phyloP scores from a whole-genome alignment of 1,140 invertebrate species.

The Aphaenogaster rudis region DNA sequence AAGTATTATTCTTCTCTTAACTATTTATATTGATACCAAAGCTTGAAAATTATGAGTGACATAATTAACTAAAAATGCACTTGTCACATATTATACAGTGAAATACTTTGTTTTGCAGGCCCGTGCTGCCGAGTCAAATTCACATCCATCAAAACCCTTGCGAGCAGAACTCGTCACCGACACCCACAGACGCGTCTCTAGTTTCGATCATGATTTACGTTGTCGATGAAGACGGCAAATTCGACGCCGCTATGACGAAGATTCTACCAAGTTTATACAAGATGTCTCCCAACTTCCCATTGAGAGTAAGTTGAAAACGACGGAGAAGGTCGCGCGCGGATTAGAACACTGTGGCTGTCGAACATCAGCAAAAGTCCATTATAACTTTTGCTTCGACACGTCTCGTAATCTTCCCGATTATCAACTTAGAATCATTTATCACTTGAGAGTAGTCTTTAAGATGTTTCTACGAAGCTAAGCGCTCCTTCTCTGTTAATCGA shows the following conservation, averaged over 20 bases:
- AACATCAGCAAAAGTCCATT: conserved; percentile 37
- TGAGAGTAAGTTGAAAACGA: conserved; percentile 67
- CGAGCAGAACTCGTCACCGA: conserved; percentile 56
- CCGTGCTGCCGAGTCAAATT: conserved; percentile 78
- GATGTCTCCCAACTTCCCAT: conserved; percentile 66
- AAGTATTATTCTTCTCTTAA: background rate
- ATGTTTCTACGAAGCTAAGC: background rate
- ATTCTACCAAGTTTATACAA: conserved; percentile 81
- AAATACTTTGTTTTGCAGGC: conserved; percentile 71
- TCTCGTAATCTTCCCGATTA: background rate
- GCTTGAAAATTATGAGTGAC: background rate
- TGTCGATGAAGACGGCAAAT: conserved; percentile 80
- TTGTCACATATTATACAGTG: background rate
- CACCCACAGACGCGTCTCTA: conserved; percentile 70
- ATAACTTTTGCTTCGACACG: conserved; percentile 20
- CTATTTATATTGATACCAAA: background rate
- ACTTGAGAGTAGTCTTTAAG: background rate
- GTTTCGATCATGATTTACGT: conserved; percentile 81
- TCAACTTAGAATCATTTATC: background rate
- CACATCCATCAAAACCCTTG: conserved; percentile 81
- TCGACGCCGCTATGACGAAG: conserved; percentile 81
- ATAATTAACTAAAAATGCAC: background rate
- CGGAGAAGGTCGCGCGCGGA: conserved; percentile 32
- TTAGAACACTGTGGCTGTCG: conserved; percentile 29
- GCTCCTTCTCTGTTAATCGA: conserved; percentile 3